Evolutionary conservation across 2,797 vertebrate species (phyloP), one percentile per base, ranked within the genome.

Genomic region (Rhinatrema bivittatum): DNA sequence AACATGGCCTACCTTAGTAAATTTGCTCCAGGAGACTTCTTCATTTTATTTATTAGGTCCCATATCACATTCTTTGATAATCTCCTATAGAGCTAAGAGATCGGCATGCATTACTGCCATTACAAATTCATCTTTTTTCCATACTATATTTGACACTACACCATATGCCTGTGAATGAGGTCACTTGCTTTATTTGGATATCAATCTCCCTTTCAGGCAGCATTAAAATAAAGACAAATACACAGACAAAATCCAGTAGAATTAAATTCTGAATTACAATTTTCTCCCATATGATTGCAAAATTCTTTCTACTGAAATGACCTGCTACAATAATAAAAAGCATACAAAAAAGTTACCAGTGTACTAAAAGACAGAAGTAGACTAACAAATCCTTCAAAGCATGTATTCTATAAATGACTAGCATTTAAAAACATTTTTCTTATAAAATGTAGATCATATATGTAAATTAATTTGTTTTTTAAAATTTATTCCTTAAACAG

Each of bases 321-420:
- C 86, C 75, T 79, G 84, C 89, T 92, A 94, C 86, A 87, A 84
- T 89, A 76, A 80, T 81, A 91, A 90, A 95, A 95, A 89, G 87
- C 85, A 87, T 82, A 85, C 89, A 88, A 75, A 88, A 87, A 87
- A 87, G 78, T 84, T 86, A 88, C 87, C 86, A 91, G 86, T 86
- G 87, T 91, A 93, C 86, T 84, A 87, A 86, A 83, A 86, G 77
- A 80, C 79, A 78, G 81, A 76, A 77, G 79, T 77, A 78, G 74
- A 86, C 85, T 84, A 84, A 79, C 81, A 83, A 82, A 81, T 72
- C 78, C 78, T 77, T 77, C 76, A 82, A 85, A 82, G 79, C 81
- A 82, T 78, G 50, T 70, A 68, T 72, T 77, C 81, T 84, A 84
- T 70, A 84, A 84, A 84, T 80, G 78, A 78, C 78, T 81, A 83